Evolutionary conservation across 2,113 vertebrate genomes (phyloP).

Genomic region (Caloenas nicobarica): DNA sequence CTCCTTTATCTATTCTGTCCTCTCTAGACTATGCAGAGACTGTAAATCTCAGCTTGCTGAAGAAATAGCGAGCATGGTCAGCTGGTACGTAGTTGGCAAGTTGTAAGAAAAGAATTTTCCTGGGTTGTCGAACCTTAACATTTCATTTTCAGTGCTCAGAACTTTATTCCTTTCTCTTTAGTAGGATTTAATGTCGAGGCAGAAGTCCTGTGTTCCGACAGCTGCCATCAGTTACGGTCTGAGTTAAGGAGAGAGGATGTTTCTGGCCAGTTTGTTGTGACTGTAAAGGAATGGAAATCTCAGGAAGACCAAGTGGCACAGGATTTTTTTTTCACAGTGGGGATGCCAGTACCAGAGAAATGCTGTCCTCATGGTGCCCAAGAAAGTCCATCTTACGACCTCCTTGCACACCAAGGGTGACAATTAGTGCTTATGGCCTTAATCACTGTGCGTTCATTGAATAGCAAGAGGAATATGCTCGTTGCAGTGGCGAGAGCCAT

Average conservation of each 20-base stretch:
- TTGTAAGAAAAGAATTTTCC: not conserved
- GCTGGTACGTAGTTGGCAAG: not conserved
- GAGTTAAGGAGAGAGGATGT: not conserved
- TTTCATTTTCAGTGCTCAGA: not conserved
- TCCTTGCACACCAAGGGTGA: not conserved
- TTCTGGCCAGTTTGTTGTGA: not conserved
- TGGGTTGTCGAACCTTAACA: not conserved
- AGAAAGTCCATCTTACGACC: not conserved
- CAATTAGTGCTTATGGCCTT: not conserved
- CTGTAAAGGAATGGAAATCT: not conserved
- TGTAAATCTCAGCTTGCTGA: not conserved
- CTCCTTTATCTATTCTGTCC: not conserved
- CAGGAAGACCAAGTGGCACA: not conserved
- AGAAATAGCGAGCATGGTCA: not conserved
- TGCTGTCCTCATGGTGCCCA: fast-evolving
- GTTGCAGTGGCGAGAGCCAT: not conserved
- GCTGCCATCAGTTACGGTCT: not conserved
- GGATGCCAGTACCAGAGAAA: not conserved
- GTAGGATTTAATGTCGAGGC: not conserved
- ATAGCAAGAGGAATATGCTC: not conserved
- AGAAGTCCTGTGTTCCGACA: not conserved
- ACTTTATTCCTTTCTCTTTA: not conserved
- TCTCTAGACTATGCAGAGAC: not conserved
- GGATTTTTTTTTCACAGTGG: fast-evolving
- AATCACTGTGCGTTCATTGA: not conserved